phyloP scores from a whole-genome alignment of 2,797 vertebrate species.

The Natrix natrix region DNA sequence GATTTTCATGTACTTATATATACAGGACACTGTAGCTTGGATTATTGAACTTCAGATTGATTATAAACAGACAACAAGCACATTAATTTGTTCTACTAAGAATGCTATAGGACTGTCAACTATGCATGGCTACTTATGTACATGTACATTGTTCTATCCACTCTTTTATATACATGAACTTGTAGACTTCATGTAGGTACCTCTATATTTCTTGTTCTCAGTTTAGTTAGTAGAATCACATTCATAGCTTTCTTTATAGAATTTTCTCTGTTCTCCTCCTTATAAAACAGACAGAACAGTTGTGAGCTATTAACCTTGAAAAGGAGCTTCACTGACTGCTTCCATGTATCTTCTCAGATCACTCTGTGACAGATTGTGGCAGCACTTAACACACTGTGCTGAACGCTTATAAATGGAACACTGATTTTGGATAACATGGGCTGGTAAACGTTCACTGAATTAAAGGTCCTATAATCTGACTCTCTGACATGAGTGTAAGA shows the following conservation, averaged over 20 bases:
- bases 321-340: not conserved
- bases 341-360: not conserved
- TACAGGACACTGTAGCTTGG: not conserved
- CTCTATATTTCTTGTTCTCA: conserved; percentile 11
- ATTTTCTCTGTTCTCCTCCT: conserved; percentile 38
- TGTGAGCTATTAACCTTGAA: conserved; percentile 15
- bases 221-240: conserved; percentile 22
- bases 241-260: conserved; percentile 49
- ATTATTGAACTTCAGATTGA: not conserved
- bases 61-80: not conserved
- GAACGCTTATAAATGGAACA: not conserved
- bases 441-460: conserved; percentile 23
- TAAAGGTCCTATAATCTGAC: not conserved
- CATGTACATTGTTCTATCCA: too few species aligned
- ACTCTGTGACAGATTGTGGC: conserved; percentile 8
- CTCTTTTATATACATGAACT: not conserved
- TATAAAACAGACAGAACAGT: conserved; percentile 43
- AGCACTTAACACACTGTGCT: conserved; percentile 24
- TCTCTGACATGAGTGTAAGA: not conserved
- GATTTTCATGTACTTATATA: not conserved
- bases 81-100: not conserved
- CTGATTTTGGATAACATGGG: not conserved
- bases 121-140: conserved; percentile 8
- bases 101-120: not conserved
- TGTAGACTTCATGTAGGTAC: conserved; percentile 22